phyloP scores from a whole-genome alignment of 2,888 invertebrate species.

The Drosophila neotestacea region DNA sequence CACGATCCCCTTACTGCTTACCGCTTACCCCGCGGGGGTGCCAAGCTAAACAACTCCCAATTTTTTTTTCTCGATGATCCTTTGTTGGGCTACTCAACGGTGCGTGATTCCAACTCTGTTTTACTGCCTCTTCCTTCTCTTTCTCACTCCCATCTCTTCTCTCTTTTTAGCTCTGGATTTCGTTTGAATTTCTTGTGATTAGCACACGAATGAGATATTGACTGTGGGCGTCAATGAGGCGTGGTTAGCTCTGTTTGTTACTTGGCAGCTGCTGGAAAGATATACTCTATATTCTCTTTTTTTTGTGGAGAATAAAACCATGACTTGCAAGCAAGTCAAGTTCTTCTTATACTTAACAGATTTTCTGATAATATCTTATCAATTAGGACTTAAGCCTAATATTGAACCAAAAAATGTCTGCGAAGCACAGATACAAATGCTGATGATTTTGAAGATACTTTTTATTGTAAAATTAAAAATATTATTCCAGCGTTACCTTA shows the following conservation, averaged over 20 bases:
- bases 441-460: neutral
- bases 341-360: neutral
- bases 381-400: neutral
- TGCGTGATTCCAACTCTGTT: constrained; percentile 66
- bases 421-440: neutral
- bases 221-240: constrained; percentile 57
- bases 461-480: neutral
- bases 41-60: constrained; percentile 51
- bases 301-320: constrained; percentile 12
- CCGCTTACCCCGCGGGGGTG: constrained; percentile 66
- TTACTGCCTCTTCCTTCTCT: constrained; percentile 2
- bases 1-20: constrained; percentile 19
- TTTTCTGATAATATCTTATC: neutral
- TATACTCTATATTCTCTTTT: constrained; percentile 5
- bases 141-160: constrained; percentile 1
- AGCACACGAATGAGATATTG: constrained; percentile 72
- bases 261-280: constrained; percentile 63
- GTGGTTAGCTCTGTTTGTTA: constrained; percentile 46
- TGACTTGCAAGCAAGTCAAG: constrained; percentile 18
- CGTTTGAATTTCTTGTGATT: constrained; percentile 77
- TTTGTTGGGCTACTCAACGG: constrained; percentile 46
- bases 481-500: no score
- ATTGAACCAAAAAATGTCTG: neutral
- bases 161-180: constrained; percentile 39
- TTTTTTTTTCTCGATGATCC: constrained; percentile 40